phyloP scores from a whole-genome alignment of 2,113 vertebrate genomes.

The cat (Felis catus) region DNA sequence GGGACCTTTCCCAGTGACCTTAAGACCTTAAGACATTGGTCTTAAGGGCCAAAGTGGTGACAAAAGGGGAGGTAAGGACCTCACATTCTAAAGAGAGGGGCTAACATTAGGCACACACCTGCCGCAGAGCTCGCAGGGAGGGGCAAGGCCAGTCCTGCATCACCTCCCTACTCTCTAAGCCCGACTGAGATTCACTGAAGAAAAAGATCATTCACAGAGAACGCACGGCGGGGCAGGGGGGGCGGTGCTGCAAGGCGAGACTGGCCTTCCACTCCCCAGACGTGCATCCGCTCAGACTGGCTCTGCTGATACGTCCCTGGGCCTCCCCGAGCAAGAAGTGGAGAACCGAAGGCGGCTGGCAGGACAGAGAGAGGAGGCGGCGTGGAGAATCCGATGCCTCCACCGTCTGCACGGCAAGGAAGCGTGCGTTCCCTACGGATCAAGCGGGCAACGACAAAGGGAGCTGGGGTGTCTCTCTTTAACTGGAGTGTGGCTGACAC shows the following conservation, averaged over 20 bases:
- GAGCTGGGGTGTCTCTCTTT: not conserved
- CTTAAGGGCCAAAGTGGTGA: no score
- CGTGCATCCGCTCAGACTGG: not conserved
- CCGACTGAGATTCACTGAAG: not conserved
- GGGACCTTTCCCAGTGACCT: not conserved
- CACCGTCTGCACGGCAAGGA: no score
- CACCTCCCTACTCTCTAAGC: not conserved
- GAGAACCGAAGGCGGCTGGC: not conserved
- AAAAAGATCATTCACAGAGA: not conserved
- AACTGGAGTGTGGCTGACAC: not conserved
- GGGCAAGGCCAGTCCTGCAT: not conserved
- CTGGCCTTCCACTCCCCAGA: rapidly evolving
- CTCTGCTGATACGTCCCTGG: not conserved
- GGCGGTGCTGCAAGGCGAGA: not conserved
- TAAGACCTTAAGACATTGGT: not conserved
- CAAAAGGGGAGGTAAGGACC: not conserved
- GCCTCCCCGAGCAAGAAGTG: not conserved
- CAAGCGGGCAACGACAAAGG: not conserved
- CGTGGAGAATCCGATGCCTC: not conserved
- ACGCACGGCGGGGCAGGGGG: rapidly evolving
- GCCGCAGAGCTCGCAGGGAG: not conserved
- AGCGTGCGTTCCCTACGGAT: rapidly evolving
- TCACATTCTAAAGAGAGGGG: not conserved
- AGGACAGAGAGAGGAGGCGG: not conserved
- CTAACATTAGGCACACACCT: not conserved